Evolutionary conservation across 1,140 invertebrate species (phyloP).

Genomic region (Zaprionus davidi): DNA sequence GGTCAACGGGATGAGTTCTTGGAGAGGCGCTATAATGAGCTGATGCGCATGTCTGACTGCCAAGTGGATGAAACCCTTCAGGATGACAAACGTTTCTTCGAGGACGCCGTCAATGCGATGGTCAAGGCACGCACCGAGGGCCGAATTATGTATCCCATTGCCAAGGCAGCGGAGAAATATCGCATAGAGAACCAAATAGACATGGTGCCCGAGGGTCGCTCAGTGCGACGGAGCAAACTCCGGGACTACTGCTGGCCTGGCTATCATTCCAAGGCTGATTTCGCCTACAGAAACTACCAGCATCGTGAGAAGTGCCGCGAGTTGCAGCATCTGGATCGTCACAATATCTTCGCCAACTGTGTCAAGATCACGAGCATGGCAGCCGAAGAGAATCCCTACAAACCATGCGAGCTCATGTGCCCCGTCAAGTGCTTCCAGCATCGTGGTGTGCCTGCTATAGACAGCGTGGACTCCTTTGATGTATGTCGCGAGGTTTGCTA

Average conservation of each 20-base stretch:
- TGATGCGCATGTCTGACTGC: constrained; percentile 48
- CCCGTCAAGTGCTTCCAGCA: constrained; percentile 37
- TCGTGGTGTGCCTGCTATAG: constrained; percentile 24
- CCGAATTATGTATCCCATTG: constrained; percentile 52
- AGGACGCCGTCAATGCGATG: constrained; percentile 47
- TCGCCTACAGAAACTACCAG: constrained; percentile 62
- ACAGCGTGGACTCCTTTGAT: constrained; percentile 14
- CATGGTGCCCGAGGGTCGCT: constrained; percentile 29
- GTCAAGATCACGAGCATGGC: constrained; percentile 65
- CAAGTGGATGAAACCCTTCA: constrained; percentile 39
- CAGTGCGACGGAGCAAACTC: constrained; percentile 40
- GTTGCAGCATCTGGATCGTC: constrained; percentile 27
- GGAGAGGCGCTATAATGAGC: constrained; percentile 24
- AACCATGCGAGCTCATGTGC: constrained; percentile 25
- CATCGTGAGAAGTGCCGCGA: constrained; percentile 52
- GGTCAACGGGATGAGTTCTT: constrained; percentile 55
- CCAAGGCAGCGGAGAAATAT: constrained; percentile 45
- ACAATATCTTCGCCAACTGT: constrained; percentile 51
- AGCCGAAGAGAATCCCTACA: constrained; percentile 45
- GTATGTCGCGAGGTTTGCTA: constrained; percentile 14
- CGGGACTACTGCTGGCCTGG: constrained; percentile 67
- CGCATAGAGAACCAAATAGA: constrained; percentile 48
- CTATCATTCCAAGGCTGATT: constrained; percentile 57
- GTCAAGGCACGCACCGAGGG: constrained; percentile 44
- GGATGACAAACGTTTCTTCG: constrained; percentile 57